phyloP scores from a whole-genome alignment of 2,113 vertebrate genomes.

The Ictidomys tridecemlineatus region DNA sequence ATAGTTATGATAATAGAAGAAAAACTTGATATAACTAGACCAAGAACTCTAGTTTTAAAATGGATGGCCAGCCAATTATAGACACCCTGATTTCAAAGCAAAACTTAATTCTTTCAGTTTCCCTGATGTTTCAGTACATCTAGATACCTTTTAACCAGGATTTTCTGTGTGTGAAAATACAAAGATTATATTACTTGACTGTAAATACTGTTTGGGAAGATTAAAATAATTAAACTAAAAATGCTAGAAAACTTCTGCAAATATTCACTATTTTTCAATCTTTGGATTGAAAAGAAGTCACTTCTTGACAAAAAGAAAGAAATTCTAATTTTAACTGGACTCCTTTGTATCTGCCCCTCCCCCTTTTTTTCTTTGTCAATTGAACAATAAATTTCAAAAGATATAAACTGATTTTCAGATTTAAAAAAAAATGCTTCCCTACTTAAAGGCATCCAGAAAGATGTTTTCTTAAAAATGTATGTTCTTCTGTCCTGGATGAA shows the following conservation, averaged over 20 bases:
- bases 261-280: not conserved
- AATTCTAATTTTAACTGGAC: slow-evolving; percentile 17
- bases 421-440: not conserved
- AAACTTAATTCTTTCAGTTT: not conserved
- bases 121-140: not conserved
- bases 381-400: slow-evolving; percentile 47
- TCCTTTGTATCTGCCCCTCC: not conserved
- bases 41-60: not conserved
- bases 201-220: not conserved
- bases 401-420: slow-evolving; percentile 59
- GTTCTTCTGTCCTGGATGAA: slow-evolving; percentile 31
- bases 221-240: not conserved
- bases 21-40: not conserved
- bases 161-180: not conserved
- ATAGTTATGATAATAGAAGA: not conserved
- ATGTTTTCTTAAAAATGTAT: slow-evolving; percentile 11
- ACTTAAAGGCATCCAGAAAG: slow-evolving; percentile 41
- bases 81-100: not conserved
- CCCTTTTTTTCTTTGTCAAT: not conserved
- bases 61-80: not conserved
- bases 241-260: not conserved
- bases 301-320: not conserved
- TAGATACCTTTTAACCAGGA: not conserved
- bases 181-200: no score
- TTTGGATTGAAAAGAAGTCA: slow-evolving; percentile 29